Conservation (phyloP, 2,113 vertebrate genomes). For the Tautogolabrus adspersus region DNA sequence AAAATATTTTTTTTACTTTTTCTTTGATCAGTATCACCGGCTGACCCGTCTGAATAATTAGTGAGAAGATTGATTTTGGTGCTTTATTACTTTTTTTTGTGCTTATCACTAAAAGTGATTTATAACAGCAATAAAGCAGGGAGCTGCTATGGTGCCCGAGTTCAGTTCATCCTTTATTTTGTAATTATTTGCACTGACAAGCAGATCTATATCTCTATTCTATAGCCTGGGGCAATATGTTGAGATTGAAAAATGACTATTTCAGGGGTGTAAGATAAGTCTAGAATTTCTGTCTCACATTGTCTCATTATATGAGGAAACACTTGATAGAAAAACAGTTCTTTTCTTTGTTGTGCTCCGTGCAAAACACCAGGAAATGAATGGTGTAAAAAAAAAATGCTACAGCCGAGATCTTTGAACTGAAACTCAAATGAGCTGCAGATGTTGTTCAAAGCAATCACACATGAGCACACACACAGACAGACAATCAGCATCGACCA, state of each 20-base stretch:
- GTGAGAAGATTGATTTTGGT: no score
- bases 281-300: neutral
- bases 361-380: no score
- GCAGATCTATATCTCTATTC: no score
- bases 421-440: neutral
- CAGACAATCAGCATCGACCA: slow-evolving; percentile 36
- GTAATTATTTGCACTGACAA: neutral
- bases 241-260: neutral
- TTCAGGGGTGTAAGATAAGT: neutral
- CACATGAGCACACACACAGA: slow-evolving; percentile 38
- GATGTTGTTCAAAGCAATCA: slow-evolving; percentile 22
- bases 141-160: no score
- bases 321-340: no score
- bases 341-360: no score
- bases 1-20: no score
- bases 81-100: no score
- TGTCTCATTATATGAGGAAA: no score
- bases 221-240: neutral
- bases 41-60: no score
- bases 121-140: neutral
- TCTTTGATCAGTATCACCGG: no score
- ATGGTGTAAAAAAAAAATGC: no score
- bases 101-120: slow-evolving; percentile 16
- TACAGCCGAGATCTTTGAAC: neutral
- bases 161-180: neutral